Evolutionary conservation across 1,140 invertebrate genomes (phyloP), one percentile per base, ranked within the genome.

Genomic region (Euura lappo): DNA sequence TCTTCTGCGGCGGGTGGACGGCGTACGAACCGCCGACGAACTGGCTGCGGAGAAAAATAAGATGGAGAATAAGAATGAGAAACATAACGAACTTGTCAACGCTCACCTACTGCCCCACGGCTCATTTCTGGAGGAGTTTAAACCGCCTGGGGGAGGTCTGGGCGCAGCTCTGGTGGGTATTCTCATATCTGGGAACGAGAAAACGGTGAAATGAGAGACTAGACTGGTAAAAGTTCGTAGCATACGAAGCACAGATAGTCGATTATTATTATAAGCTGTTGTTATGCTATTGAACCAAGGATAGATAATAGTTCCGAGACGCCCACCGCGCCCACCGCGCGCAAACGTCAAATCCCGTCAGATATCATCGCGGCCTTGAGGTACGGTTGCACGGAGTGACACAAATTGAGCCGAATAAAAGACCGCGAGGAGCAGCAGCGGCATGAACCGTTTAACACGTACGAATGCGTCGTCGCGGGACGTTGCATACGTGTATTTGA

Each of bases 131-230:
- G 28, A 28, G 3, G 51, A 60, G 13, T 68, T 67, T 44, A 73
- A 72, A 8, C 70, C 65, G 70, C 70, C 83, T 66, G 71, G 72
- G 2, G 86, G 86, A 43, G 86, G 85, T 73, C 79, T 79, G 8
- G 86, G 86, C 1, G 86, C 86, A 4, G 82, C 70, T 75, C 86
- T 84, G 45, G 85, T 87, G 4, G 86, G 85, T 64, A 87, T 80
- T 72, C 84, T 81, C 80, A 87, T 83, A 65, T 87, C 86, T 79
- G 79, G 71, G 75, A 85, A 65, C 71, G 79, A 74, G 69, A 5
- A 65, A 10, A 65, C 45, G 72, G 74, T 65, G 6, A 60, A 11
- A 60, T 11, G 51, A 60, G 8, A 60, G 13, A n/a, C 13, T 60
- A 60, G 3, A n/a, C 3, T 11, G 10, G 0, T 6, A 60, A 60